Base-by-base conservation (phyloP, 2,113 vertebrate species). In the Oceanodroma tethys region DNA sequence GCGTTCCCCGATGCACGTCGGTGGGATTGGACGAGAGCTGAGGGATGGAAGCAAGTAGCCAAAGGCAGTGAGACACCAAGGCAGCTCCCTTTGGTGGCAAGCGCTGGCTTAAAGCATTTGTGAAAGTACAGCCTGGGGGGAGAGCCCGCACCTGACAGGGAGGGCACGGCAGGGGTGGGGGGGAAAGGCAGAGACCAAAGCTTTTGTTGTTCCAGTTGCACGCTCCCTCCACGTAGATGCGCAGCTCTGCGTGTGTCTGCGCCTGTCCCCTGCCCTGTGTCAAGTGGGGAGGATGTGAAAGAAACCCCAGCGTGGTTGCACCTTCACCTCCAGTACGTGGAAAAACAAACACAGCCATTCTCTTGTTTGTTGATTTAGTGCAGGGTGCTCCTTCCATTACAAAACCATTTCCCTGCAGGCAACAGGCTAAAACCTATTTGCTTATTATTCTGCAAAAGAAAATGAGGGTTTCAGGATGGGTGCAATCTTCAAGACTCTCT, bases 321-420 rank as follows among this genome's bases (percentile, higher is more conserved):
- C 94, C 93, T 91, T 95, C 96, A 97, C 91, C 97, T 97, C 95
- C 90, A 85, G 85, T 55, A 87, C 62, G 52, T 65, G 95, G 93
- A 93, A 95, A 97, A 97, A 97, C 95, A 96, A 96, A 95, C 73
- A 97, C 80, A 93, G 86, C 74, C 56, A 82, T 93, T 97, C 93
- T 95, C 82, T 59, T 95, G 93, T 97, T 96, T 97, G 87, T 96
- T 94, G 96, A 96, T 95, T 96, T 88, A 97, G 78, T 60, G 90
- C 81, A 67, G 93, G 95, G 93, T 63, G 80, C 95, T 97, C 96
- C 96, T 96, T 96, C 96, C 94, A 95, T 97, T 96, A 96, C 95
- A 97, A 96, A 97, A 80, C 93, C 94, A 95, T 95, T 95, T 97
- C 92, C 96, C 97, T 91, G 73, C 93, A 94, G 97, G 96, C 95